phyloP scores from a whole-genome alignment of 2,888 invertebrate genomes.

The Blastobasis lacticolella region DNA sequence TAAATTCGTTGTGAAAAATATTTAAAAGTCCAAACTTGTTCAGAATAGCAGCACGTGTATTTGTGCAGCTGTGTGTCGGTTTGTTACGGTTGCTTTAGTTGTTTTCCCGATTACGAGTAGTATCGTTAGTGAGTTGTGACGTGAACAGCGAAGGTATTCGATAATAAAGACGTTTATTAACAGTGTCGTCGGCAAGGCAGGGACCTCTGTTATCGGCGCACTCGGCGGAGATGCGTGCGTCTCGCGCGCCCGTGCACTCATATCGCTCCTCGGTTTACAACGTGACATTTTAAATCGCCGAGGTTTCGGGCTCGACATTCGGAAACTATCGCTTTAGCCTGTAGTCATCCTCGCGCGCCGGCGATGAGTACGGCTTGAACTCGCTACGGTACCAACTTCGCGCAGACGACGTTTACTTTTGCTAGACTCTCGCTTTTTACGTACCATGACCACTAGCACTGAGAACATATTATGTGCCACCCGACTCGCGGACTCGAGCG shows the following conservation, averaged over 20 bases:
- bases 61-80: slow-evolving; percentile 5
- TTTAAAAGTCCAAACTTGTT: too few species aligned
- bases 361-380: slow-evolving; percentile 33
- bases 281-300: slow-evolving; percentile 57
- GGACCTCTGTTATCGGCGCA: slow-evolving; percentile 62
- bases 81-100: slow-evolving; percentile 2
- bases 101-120: slow-evolving; percentile 9
- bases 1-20: too few species aligned
- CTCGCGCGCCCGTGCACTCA: slow-evolving; percentile 48
- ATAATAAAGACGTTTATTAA: slow-evolving; percentile 63
- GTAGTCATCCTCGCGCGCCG: slow-evolving; percentile 42
- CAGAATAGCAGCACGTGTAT: too few species aligned
- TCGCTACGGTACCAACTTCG: slow-evolving; percentile 31
- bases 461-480: slow-evolving; percentile 36
- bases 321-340: slow-evolving; percentile 49
- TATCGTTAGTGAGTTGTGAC: slow-evolving; percentile 25
- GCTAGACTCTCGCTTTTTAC: slow-evolving; percentile 49
- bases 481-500: slow-evolving; percentile 53
- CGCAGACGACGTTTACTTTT: slow-evolving; percentile 31
- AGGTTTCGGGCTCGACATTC: slow-evolving; percentile 59
- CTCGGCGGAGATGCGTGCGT: slow-evolving; percentile 50
- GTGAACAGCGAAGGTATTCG: slow-evolving; percentile 48
- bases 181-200: slow-evolving; percentile 45
- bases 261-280: slow-evolving; percentile 57
- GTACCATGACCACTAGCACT: slow-evolving; percentile 43